Conservation (phyloP, 2,113 vertebrate species). For the Rhea americana region DNA sequence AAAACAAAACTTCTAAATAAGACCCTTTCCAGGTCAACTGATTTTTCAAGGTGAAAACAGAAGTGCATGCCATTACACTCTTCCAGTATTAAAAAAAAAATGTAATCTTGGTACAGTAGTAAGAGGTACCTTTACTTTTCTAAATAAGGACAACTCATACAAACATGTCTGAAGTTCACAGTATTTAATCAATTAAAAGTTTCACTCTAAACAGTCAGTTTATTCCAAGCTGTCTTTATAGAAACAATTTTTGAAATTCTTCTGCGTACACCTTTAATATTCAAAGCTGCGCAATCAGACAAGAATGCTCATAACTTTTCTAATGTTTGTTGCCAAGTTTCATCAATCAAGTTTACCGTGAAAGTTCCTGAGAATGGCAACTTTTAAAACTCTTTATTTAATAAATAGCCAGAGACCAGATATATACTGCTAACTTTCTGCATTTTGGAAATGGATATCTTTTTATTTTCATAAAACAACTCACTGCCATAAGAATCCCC, state of each 20-base stretch:
- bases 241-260: background rate
- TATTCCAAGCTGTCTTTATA: background rate
- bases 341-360: background rate
- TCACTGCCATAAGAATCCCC: background rate
- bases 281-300: background rate
- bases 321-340: background rate
- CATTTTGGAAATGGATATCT: background rate
- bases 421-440: background rate
- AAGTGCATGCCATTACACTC: background rate
- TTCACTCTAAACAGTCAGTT: background rate
- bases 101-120: background rate
- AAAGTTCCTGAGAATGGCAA: background rate
- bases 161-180: background rate
- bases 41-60: background rate
- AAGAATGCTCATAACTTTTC: background rate
- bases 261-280: background rate
- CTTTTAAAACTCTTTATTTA: background rate
- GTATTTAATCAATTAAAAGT: background rate
- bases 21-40: background rate
- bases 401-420: background rate
- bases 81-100: background rate
- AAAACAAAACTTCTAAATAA: background rate
- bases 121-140: background rate
- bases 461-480: background rate
- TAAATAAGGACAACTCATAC: background rate